Evolutionary conservation across 1,140 invertebrate genomes (phyloP).

Genomic region (Helicoverpa zea): DNA sequence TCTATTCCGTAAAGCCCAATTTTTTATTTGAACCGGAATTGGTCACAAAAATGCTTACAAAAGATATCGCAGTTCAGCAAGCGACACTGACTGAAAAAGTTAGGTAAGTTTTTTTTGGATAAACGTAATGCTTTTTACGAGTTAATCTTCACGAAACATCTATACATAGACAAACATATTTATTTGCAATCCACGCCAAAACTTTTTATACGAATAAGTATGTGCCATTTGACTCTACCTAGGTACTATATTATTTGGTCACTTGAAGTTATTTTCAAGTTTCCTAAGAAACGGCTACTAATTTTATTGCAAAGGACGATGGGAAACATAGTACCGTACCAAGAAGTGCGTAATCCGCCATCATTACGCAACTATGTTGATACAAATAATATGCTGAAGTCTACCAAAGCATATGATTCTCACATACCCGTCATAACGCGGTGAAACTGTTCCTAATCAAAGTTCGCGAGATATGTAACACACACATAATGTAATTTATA

Average conservation of each 20-base stretch:
- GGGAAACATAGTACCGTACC: not conserved
- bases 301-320: not conserved
- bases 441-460: constrained; percentile 21
- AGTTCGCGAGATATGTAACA: not conserved
- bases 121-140: too few relatives aligned
- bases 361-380: constrained; percentile 7
- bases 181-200: too few relatives aligned
- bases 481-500: too few relatives aligned
- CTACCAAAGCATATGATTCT: constrained; percentile 5
- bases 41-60: not conserved
- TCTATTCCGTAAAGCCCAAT: not conserved
- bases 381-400: not conserved
- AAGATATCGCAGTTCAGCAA: not conserved
- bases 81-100: not conserved
- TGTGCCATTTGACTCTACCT: too few relatives aligned
- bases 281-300: not conserved
- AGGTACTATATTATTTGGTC: too few relatives aligned
- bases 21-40: not conserved
- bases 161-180: too few relatives aligned
- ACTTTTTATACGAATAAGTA: too few relatives aligned
- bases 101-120: not conserved
- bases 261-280: too few relatives aligned
- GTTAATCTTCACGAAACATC: too few relatives aligned
- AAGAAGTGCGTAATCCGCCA: constrained; percentile 12
- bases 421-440: constrained; percentile 6